Evolutionary conservation across 2,113 vertebrate genomes (phyloP).

Genomic region (Athene cunicularia): DNA sequence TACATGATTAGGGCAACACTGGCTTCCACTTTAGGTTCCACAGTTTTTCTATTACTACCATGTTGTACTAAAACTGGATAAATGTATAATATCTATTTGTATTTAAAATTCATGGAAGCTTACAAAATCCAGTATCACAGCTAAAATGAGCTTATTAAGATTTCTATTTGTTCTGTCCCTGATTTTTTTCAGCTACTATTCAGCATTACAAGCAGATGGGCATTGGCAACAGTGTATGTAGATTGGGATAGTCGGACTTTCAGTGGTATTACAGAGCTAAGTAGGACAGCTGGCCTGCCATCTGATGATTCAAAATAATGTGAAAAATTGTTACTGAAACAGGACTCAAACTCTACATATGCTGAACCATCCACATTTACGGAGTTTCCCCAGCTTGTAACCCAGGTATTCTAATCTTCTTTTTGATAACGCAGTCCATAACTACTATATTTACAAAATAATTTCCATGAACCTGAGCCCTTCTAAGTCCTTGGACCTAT

Average conservation of each 20-base stretch:
- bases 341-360: neutral
- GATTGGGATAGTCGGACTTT: neutral
- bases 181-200: neutral
- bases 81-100: neutral
- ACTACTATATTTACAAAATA: neutral
- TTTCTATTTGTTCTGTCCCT: neutral
- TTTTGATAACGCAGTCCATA: neutral
- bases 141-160: neutral
- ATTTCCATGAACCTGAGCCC: neutral
- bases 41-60: neutral
- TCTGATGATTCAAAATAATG: neutral
- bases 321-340: conserved; percentile 34
- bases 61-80: neutral
- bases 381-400: neutral
- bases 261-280: neutral
- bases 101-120: neutral
- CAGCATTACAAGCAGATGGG: conserved; percentile 3
- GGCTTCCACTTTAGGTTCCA: neutral
- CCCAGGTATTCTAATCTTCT: neutral
- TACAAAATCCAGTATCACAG: neutral
- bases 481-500: neutral
- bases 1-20: neutral
- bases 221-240: neutral
- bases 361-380: neutral
- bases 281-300: conserved; percentile 45